Evolutionary conservation across 2,797 vertebrate species (phyloP).

Genomic region (Loris lydekkerianus): DNA sequence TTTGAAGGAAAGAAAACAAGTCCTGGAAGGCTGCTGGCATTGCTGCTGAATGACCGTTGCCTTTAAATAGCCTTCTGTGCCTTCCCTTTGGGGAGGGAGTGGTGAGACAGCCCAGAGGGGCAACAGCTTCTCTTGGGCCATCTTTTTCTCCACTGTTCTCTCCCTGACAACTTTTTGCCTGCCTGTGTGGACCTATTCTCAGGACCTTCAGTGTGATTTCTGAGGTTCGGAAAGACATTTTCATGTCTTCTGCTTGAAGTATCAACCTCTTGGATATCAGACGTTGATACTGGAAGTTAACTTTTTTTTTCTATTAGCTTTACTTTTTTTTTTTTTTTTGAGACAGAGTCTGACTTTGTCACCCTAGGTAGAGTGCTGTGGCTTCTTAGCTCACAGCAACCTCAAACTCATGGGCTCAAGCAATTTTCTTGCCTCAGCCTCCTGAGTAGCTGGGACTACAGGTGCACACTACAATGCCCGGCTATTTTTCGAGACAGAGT

Average conservation of each 20-base stretch:
- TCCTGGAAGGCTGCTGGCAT: not conserved
- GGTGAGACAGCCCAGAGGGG: not conserved
- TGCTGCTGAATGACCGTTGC: not conserved
- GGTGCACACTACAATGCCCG: no score
- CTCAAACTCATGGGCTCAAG: no score
- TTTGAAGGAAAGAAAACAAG: not conserved
- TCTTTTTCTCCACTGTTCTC: not conserved
- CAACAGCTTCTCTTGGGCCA: not conserved
- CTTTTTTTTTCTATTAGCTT: not conserved
- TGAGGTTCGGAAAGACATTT: not conserved
- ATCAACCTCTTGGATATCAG: not conserved
- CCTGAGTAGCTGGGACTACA: no score
- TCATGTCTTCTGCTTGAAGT: not conserved
- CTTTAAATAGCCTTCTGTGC: slow-evolving; percentile 7
- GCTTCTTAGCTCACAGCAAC: no score
- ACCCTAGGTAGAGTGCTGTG: no score
- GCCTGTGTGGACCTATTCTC: not conserved
- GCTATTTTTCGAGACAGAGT: no score
- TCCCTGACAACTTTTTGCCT: not conserved
- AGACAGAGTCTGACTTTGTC: no score
- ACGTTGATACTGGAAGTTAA: not conserved
- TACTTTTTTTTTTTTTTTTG: no score
- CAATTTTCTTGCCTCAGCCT: no score
- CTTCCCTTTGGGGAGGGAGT: not conserved
- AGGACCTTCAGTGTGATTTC: not conserved